Base-by-base conservation (phyloP, 1,140 invertebrate species). In the Araneus ventricosus region DNA sequence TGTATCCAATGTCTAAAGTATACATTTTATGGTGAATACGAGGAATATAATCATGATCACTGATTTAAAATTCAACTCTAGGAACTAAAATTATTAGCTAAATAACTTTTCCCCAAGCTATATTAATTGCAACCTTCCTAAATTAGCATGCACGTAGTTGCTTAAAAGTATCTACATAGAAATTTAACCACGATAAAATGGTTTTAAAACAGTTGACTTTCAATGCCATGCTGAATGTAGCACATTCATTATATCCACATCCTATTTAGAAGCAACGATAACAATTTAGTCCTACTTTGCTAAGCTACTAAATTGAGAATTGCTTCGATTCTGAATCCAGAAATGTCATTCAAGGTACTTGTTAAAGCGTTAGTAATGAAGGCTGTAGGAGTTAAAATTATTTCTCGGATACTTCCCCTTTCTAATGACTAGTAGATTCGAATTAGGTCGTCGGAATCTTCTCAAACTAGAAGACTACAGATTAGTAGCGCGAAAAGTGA, bases 291-390 rank as follows among this genome's bases (percentile, higher is more conserved):
- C 20, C 70, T 75, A 27, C 70, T 75, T 75, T 37, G 4, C 70
- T 34, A 75, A 75, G 30, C 70, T 75, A 37, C 30, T 75, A 75
- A 75, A 75, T 75, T 75, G 70, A 37, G 70, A 75, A 75, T 37
- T 34, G 70, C 70, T 75, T 75, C 34, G 30, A 75, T 34, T 75
- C 34, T 34, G 70, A 75, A 75, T 75, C 70, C 27, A 82, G 80
- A 45, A 82, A 52, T 52, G 80, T 45, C 80, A 82, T 82, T 82
- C 80, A 41, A 82, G 80, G 39, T 37, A 82, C 80, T 82, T 41
- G 80, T 82, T 82, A 82, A 82, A 82, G 30, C 10, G 37, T 7
- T 82, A 39, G 80, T 82, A 82, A 82, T 82, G 80, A 82, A 82
- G 80, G 37, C n/a, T 41, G 39, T 45, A 34, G 70, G 41, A 82